Conservation (phyloP, 2,888 invertebrate species). For the Rhogogaster chlorosoma region DNA sequence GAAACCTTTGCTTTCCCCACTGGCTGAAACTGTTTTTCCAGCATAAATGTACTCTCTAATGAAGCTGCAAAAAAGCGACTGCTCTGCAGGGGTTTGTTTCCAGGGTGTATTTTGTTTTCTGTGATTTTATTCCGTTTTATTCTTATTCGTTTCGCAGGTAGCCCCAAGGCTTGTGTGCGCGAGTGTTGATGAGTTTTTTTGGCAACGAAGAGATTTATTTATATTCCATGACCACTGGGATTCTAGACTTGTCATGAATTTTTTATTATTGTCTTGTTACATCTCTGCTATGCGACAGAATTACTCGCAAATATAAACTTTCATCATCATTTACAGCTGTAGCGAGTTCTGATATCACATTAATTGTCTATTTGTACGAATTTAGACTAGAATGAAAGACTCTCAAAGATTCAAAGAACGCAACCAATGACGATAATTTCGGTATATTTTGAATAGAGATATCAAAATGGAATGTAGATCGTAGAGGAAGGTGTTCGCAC, state of each 20-base stretch:
- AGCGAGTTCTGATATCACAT: no score
- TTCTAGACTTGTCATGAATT: not conserved
- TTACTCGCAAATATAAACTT: not conserved
- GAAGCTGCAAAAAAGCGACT: conserved; percentile 21
- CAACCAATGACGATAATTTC: not conserved
- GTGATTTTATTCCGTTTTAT: conserved; percentile 9
- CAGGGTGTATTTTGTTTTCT: not conserved
- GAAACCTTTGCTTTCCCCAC: conserved; percentile 17
- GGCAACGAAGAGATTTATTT: not conserved
- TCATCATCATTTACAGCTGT: not conserved
- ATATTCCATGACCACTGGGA: not conserved
- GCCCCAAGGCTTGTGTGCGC: not conserved
- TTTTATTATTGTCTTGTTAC: not conserved
- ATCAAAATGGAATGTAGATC: not conserved
- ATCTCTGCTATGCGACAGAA: not conserved
- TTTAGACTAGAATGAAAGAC: not conserved
- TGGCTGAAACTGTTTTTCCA: conserved; percentile 25
- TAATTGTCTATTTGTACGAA: no score
- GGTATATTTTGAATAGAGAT: not conserved
- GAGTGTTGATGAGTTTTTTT: conserved; percentile 8
- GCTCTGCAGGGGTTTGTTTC: conserved; percentile 3
- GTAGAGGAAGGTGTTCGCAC: not conserved
- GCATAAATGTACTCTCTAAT: conserved; percentile 37
- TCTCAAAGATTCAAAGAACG: not conserved
- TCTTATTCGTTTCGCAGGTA: not conserved